A percentile compares a stretch with the other conserved stretches of the same genome.
These are phyloP conservation scores for Physella acuta DNA, from an alignment of 1,140 invertebrate genomes.

Conservation along the genomic window DNA sequence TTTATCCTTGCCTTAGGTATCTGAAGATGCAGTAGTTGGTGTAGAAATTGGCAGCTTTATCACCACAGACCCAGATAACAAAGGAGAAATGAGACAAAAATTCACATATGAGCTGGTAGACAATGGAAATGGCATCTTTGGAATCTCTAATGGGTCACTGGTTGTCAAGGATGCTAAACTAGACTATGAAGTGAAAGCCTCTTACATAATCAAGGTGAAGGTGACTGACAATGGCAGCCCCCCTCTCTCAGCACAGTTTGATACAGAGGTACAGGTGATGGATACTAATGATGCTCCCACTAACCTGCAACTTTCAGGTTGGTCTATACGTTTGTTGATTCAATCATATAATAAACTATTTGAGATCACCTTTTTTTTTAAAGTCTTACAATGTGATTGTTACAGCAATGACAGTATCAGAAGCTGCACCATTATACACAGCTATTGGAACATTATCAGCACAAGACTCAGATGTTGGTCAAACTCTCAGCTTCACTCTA, in stretches of 20 bases:
- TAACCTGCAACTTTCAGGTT: conserved; percentile 29
- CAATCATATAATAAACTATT: no score
- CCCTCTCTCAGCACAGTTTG: conserved; percentile 22
- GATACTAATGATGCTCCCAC: conserved; percentile 38
- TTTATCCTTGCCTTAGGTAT: no score
- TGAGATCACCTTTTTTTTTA: no score
- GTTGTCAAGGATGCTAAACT: conserved; percentile 24
- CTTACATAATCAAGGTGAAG: conserved; percentile 27
- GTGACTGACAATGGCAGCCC: conserved; percentile 33
- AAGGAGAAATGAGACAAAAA: conserved; percentile 20
- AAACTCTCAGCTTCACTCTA: conserved; percentile 34
- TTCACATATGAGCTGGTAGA: conserved; percentile 32
- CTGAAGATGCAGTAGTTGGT: conserved; percentile 26
- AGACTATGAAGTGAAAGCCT: conserved; percentile 30
- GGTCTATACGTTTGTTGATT: no score
- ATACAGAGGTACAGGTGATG: conserved; percentile 28
- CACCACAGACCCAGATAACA: conserved; percentile 35
- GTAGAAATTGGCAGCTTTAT: conserved; percentile 30
- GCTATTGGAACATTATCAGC: conserved; percentile 34
- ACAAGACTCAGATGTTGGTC: conserved; percentile 31
- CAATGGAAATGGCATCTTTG: conserved; percentile 25
- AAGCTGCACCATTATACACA: conserved; percentile 32
- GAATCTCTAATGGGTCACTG: conserved; percentile 16
- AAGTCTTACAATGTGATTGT: no score
- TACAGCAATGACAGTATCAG: conserved; percentile 30